Base-by-base conservation (phyloP, 2,888 invertebrate genomes). In the Acrobasis suavella region DNA sequence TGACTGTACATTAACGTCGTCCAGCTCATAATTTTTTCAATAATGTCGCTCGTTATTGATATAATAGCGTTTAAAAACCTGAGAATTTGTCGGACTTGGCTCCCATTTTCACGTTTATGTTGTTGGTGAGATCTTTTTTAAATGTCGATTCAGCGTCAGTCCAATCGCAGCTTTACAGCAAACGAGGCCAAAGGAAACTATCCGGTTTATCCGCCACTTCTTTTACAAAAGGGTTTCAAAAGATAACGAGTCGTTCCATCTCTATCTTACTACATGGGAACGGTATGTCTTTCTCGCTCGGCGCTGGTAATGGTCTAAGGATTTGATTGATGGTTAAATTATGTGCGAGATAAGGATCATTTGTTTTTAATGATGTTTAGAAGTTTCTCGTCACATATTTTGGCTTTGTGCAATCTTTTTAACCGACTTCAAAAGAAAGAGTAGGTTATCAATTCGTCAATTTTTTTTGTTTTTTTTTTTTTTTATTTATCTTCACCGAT, bases 141-240 rank as follows among this genome's bases (percentile, higher is more conserved):
- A 12, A 14, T 12, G 14, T 32, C 32, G 14, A 52, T 32, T 52
- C 14, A 22, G 42, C 42, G 2, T 14, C 46, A 42, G 61, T 61
- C 14, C 9, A 32, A 61, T n/a, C 54, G 32, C n/a, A 49, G 42
- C 61, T 32, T 61, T 55, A 62, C 37, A 6, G 9, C 38, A 62
- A 61, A 61, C 54, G 54, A 46, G 61, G 61, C 32, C 61, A 61
- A 49, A 37, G 50, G 49, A 55, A 54, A 55, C 55, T 55, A 62
- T 55, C 54, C 49, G 37, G 62, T 55, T 62, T 50, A 62, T 62
- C 49, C 55, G 46, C 32, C 49, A 42, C 52, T 60, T 61, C 62
- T 62, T 49, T 38, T 55, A 55, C 62, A 55, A 62, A 62, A 62
- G 62, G 62, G 62, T 62, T 62, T 17, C 59, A 46, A 55, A 54